phyloP scores from a whole-genome alignment of 2,797 vertebrate genomes.

The Pseudochirops corinnae region DNA sequence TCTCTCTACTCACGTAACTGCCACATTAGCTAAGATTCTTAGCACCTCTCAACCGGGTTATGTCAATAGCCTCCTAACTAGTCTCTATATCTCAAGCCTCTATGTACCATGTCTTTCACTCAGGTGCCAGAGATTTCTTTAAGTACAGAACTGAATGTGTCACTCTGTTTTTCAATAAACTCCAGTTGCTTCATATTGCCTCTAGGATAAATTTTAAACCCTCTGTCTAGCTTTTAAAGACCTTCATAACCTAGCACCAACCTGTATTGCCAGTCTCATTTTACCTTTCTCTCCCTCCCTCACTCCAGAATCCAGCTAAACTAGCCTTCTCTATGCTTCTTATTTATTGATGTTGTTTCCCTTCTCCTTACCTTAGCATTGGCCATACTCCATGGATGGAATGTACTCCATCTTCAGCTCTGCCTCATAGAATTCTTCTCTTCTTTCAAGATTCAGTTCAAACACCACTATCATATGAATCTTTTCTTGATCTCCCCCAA shows the following conservation, averaged over 20 bases:
- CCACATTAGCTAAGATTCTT: not conserved
- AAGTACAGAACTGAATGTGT: not conserved
- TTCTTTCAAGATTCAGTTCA: not conserved
- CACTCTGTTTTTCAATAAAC: not conserved
- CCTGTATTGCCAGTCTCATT: not conserved
- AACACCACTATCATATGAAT: not conserved
- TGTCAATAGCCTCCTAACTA: not conserved
- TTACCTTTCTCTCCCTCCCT: not conserved
- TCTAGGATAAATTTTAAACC: not conserved
- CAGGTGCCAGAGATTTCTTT: not conserved
- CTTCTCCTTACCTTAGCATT: not conserved
- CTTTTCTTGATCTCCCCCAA: not conserved
- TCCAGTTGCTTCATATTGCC: not conserved
- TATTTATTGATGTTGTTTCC: not conserved
- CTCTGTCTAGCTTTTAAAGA: not conserved
- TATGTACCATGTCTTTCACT: not conserved
- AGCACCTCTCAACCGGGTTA: not conserved
- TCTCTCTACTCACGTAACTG: not conserved
- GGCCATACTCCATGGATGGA: not conserved
- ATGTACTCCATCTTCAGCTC: not conserved
- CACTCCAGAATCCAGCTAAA: not conserved
- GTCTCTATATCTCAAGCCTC: not conserved
- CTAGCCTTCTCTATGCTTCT: not conserved
- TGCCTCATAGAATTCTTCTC: not conserved
- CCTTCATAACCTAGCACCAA: not conserved